phyloP scores from a whole-genome alignment of 2,797 vertebrate species.

The Sternarchorhynchus goeldii region DNA sequence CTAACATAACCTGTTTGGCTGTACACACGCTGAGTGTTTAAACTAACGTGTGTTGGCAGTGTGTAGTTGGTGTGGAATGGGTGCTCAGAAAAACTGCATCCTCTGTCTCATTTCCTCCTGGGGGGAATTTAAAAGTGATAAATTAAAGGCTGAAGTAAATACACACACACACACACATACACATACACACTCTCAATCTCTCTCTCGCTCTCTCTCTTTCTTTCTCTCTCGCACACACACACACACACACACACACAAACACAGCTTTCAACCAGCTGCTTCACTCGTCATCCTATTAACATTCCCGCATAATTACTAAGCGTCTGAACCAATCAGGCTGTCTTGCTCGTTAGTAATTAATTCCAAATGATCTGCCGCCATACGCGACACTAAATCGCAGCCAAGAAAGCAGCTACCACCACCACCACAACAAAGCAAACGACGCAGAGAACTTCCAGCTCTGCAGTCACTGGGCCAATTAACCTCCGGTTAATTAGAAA shows the following conservation, averaged over 20 bases:
- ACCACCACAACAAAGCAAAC: constrained; percentile 14
- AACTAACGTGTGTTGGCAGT: constrained; percentile 14
- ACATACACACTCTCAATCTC: too few relatives aligned
- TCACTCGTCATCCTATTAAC: constrained; percentile 44
- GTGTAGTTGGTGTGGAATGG: not conserved
- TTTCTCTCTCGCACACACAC: too few relatives aligned
- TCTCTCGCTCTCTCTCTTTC: too few relatives aligned
- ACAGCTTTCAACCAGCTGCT: constrained; percentile 18
- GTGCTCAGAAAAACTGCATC: not conserved
- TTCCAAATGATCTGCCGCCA: constrained; percentile 35
- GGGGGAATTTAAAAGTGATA: not conserved
- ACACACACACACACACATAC: constrained; percentile 10
- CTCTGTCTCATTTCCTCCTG: not conserved
- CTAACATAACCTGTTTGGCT: too few relatives aligned
- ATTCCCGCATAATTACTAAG: constrained; percentile 50
- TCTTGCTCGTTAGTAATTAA: constrained; percentile 41
- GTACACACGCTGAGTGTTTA: not conserved
- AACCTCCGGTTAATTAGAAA: constrained; percentile 54
- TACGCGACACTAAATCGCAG: constrained; percentile 36
- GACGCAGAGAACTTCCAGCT: constrained; percentile 18
- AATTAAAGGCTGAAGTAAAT: constrained; percentile 25
- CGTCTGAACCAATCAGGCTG: constrained; percentile 39
- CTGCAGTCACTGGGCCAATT: constrained; percentile 38
- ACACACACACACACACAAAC: not conserved
- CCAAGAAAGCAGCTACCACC: constrained; percentile 27